Conservation (phyloP, 2,888 invertebrate species). For the Nematopogon swammerdamellus region DNA sequence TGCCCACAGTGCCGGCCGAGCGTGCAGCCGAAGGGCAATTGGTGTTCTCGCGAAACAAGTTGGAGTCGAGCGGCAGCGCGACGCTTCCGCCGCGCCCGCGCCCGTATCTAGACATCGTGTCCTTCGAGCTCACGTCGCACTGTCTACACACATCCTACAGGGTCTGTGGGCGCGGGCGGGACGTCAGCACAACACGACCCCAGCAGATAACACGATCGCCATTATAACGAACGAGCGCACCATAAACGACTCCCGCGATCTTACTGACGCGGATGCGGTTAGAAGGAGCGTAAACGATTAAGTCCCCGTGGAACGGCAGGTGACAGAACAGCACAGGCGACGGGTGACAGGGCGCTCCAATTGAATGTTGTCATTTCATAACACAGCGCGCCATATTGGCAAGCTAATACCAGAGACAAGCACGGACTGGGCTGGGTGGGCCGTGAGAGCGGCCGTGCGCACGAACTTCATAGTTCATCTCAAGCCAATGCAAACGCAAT, state of each 20-base stretch:
- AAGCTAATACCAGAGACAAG: neutral
- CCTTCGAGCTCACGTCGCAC: neutral
- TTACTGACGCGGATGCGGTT: neutral
- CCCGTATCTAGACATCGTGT: constrained; percentile 60
- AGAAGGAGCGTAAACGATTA: neutral
- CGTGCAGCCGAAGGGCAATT: constrained; percentile 86
- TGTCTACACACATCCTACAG: neutral
- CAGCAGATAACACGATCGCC: constrained; percentile 56
- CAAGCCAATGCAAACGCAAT: no score
- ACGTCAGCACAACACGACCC: constrained; percentile 26
- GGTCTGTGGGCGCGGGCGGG: neutral
- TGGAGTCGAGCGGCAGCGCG: constrained; percentile 62
- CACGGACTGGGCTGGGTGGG: no score
- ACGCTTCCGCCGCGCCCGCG: constrained; percentile 60
- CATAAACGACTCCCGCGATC: constrained; percentile 1
- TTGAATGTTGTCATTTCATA: constrained; percentile 53
- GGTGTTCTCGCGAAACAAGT: constrained; percentile 69
- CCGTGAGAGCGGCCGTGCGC: no score
- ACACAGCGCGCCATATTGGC: constrained; percentile 18
- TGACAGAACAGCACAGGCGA: neutral
- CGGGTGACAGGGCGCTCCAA: constrained; percentile 1
- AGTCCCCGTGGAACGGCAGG: constrained; percentile 2
- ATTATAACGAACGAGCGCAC: constrained; percentile 34
- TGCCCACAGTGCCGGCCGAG: constrained; percentile 87
- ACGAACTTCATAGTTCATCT: no score